Evolutionary conservation across 1,140 invertebrate genomes (phyloP).

Genomic region (Tetraneura akinire): DNA sequence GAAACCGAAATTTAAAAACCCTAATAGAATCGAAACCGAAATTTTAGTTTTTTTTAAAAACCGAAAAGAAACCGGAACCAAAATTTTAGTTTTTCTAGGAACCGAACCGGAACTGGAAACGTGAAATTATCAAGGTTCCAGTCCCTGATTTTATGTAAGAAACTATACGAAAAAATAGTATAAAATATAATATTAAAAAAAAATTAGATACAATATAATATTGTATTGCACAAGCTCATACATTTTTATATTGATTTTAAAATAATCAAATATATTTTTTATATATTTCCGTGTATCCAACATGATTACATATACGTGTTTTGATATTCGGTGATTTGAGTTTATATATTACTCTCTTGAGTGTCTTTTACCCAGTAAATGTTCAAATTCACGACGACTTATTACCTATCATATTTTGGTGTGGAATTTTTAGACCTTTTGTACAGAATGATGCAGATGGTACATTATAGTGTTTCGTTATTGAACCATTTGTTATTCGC

Average conservation of each 20-base stretch:
- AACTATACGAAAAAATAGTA: too few species aligned
- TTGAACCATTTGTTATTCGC: slow-evolving; percentile 1
- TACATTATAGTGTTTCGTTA: slow-evolving; percentile 17
- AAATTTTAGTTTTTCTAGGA: too few species aligned
- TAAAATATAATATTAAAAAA: too few species aligned
- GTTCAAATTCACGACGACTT: slow-evolving; percentile 26
- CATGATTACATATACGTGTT: slow-evolving; percentile 1
- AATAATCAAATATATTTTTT: slow-evolving; percentile 1
- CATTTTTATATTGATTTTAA: background rate
- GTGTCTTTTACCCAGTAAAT: slow-evolving; percentile 28
- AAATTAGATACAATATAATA: too few species aligned
- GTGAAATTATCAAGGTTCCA: too few species aligned
- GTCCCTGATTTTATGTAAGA: too few species aligned
- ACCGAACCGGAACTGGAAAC: too few species aligned
- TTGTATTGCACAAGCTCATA: too few species aligned
- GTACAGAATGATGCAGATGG: slow-evolving; percentile 5
- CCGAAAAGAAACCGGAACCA: too few species aligned
- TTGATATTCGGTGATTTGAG: background rate
- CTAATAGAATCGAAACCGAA: too few species aligned
- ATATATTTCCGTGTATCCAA: slow-evolving; percentile 8
- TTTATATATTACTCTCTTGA: slow-evolving; percentile 23
- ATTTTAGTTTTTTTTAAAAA: too few species aligned
- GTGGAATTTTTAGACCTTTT: slow-evolving; percentile 5
- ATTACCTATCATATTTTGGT: slow-evolving; percentile 16
- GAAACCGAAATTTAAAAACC: too few species aligned